Percentiles rank a stretch among this genome's conserved stretches.
phyloP scores from a whole-genome alignment of 1,140 invertebrate genomes.

The Drosophila sucinea region DNA sequence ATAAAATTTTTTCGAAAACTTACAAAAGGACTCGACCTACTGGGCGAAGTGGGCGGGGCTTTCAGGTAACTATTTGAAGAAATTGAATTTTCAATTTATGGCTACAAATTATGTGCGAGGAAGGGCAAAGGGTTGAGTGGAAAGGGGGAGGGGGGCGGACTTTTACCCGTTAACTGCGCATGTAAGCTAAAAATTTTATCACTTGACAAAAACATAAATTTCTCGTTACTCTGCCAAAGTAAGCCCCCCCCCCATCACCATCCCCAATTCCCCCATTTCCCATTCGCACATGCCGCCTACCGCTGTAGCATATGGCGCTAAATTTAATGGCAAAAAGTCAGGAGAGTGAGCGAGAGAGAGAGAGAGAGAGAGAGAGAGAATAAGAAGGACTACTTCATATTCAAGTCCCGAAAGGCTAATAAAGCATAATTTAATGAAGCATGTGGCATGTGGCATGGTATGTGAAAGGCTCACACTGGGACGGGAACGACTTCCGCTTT shows the following conservation, averaged over 20 bases:
- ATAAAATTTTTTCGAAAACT: constrained; percentile 58
- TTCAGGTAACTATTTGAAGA: constrained; percentile 72
- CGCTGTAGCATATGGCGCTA: constrained; percentile 27
- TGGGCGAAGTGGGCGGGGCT: not conserved
- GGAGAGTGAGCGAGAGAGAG: constrained; percentile 10
- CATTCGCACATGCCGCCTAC: constrained; percentile 1
- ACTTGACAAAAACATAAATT: constrained; percentile 81
- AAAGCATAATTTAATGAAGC: constrained; percentile 82
- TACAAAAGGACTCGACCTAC: not conserved
- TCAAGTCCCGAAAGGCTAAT: constrained; percentile 79
- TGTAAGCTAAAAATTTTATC: constrained; percentile 81
- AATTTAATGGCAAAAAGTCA: constrained; percentile 48
- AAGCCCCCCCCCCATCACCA: not conserved
- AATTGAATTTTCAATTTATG: constrained; percentile 81
- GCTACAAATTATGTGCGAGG: constrained; percentile 61
- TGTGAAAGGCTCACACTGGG: constrained; percentile 20
- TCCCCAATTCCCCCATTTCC: not conserved
- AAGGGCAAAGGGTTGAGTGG: not conserved
- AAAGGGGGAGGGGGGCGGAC: not conserved
- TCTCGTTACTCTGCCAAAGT: constrained; percentile 50
- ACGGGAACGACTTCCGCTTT: constrained; percentile 73
- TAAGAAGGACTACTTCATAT: constrained; percentile 71
- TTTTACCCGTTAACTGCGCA: constrained; percentile 60
- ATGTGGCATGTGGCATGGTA: constrained; percentile 37
- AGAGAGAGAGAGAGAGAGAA: not conserved